Percentiles rank a stretch among this genome's conserved stretches.
These are phyloP conservation scores for Pantherophis vulpinus DNA, from an alignment of 2,797 vertebrate species.

Conservation along the genomic window DNA sequence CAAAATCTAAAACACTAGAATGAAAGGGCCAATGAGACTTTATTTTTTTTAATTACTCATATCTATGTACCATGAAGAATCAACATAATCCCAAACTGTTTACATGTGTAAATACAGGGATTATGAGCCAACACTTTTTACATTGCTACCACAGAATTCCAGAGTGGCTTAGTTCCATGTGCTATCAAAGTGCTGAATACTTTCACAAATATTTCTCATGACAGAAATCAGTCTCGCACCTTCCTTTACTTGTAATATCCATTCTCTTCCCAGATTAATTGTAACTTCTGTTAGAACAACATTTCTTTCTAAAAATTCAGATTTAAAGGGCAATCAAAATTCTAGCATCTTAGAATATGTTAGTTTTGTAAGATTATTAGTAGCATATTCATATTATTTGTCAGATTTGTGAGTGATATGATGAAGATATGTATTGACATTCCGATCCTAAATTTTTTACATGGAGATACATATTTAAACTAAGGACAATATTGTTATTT, in stretches of 20 bases:
- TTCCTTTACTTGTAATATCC: not conserved
- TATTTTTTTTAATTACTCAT: not conserved
- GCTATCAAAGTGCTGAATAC: not conserved
- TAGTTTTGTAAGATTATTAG: not conserved
- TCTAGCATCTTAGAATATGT: not conserved
- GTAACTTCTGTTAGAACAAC: not conserved
- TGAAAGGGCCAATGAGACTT: not conserved
- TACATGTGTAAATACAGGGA: not conserved
- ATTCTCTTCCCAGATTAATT: not conserved
- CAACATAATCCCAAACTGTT: not conserved
- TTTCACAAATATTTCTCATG: not conserved
- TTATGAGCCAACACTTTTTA: not conserved
- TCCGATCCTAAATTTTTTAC: not conserved
- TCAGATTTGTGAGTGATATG: not conserved
- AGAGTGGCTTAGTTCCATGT: not conserved
- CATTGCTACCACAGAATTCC: not conserved
- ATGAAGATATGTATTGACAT: not conserved
- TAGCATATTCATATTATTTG: not conserved
- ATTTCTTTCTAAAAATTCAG: not conserved
- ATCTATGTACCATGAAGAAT: not conserved
- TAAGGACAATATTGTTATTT: not conserved
- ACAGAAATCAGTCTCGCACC: not conserved
- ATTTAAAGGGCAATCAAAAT: not conserved
- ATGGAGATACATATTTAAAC: not conserved
- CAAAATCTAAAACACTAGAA: not conserved